Evolutionary conservation across 2,113 vertebrate species (phyloP), one percentile per base, ranked within the genome.

Genomic region (Crotalus helleri): DNA sequence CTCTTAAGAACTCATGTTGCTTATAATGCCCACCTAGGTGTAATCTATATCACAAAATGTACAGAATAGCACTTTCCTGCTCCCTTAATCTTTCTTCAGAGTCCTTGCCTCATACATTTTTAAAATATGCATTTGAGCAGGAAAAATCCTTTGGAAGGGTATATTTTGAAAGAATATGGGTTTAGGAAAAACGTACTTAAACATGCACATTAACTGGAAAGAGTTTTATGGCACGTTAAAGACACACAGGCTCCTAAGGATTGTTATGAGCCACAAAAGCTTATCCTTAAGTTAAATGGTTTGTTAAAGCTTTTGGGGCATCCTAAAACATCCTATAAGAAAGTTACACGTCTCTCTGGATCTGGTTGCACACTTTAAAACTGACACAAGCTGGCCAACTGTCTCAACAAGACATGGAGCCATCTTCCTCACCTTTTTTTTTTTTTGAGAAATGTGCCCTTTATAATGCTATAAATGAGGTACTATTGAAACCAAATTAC

Each of bases 391-490:
- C 17, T 19, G 55, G 17, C 13, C 15, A 57, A 57, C n/a, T 19
- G 15, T 87, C 39, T 87, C 49, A 53, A 53, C 24, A 87, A 54
- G 29, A 29, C 24, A 4, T 51, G 2, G 2, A 53, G 5, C 46
- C 29, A 3, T 87, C 26, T n/a, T 2, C 26, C 5, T 6, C 12
- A 54, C 17, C 6, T 90, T 90, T 49, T 69, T 44, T 85, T 94
- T 6, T 26, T 89, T 94, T 3, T 89, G 86, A 90, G 61, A 58
- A 94, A 94, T 95, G 91, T 96, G 95, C 94, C 91, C 94, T 94
- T 95, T 94, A 92, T 95, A 96, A 96, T 94, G 91, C 94, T 90
- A 92, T 91, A 95, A 91, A 93, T 93, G 69, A 12, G 0, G 0
- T 39, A 94, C 94, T 93, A 53, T 51, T 90, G 23, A 74, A 92